Evolutionary conservation across 2,797 vertebrate species (phyloP), one percentile per base, ranked within the genome.

Genomic region (Chelmon rostratus): DNA sequence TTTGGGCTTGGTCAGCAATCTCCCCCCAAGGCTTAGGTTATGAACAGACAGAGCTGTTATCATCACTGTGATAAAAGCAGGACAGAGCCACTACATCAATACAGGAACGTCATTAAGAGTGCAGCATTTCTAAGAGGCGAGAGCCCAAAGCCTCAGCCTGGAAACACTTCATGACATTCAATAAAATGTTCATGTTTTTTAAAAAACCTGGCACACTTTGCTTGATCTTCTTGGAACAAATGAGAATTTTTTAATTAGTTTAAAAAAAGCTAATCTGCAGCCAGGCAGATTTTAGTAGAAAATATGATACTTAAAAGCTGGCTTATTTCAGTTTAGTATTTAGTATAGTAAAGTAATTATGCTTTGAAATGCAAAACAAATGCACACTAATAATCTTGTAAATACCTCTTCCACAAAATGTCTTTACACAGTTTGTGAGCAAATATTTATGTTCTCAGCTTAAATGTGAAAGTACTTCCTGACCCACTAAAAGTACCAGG

Each of bases 1-100:
- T 82, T 91, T 87, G 68, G 87, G 75, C 79, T 82, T 49, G 77
- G 86, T 95, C 90, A 90, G 90, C 87, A 92, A 79, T 91, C 83
- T 76, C 5, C 83, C 83, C 75, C 74, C 84, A 86, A 91, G 90
- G 89, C 85, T 90, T 84, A 79, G 76, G 86, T 93, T 90, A 93
- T 92, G 83, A 93, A 93, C 70, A 90, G 89, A 91, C 74, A 91
- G 79, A 89, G 86, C 76, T 66, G 82, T 89, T 90, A 94, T 91
- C 81, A 92, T 93, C 68, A 68, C 61, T 73, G 83, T 65, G 74
- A 91, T 90, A 81, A 90, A 91, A 88, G 49, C 38, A 68, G 66
- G 78, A 89, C 82, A 89, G 79, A 67, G 44, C 56, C 82, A 75
- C 78, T 88, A 82, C 73, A 92, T 94, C 89, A 92, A 73, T 62